Evolutionary conservation across 2,888 invertebrate genomes (phyloP), one percentile per base, ranked within the genome.

Genomic region (Lissonota sp.): DNA sequence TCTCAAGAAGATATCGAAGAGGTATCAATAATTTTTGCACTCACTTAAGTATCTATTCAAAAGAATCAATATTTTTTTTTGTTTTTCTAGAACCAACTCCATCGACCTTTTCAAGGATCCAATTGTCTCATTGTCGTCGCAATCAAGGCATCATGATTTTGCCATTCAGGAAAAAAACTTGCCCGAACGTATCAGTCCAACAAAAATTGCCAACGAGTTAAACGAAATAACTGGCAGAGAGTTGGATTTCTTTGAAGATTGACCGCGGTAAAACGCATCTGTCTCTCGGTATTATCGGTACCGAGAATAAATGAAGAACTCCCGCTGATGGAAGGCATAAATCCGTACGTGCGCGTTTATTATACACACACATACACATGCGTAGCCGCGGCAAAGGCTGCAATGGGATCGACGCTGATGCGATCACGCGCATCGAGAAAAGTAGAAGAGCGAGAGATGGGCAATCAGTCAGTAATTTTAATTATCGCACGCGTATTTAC

Each of bases 381-480:
- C 26, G 26, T 26, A 26, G 63, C 44, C 53, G 62, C 10, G 37
- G n/a, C 6, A 12, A 37, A 51, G 42, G 62, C 70, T 46, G 14
- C 66, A 55, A 44, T 49, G 51, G 55, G 66, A 74, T 63, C 46
- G 63, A 66, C 70, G 46, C 63, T 75, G 74, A 71, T 64, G 73
- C 49, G 55, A 78, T 74, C 70, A 49, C 64, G 70, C 63, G 60
- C 46, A 53, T 60, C 53, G 49, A 66, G 80, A 77, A 62, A 71
- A 73, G 55, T 51, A 62, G 57, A 62, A 51, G 53, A 71, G 51
- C 2, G 63, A 44, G 49, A 46, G 14, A 58, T 62, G 66, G 53
- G 84, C 84, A 86, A 89, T 89, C 88, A 84, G 87, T 85, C 87
- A 85, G 86, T 86, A 86, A 87, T 88, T 90, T 88, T 89, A 90